phyloP scores from a whole-genome alignment of 2,888 invertebrate genomes.

The Torymus auratus region DNA sequence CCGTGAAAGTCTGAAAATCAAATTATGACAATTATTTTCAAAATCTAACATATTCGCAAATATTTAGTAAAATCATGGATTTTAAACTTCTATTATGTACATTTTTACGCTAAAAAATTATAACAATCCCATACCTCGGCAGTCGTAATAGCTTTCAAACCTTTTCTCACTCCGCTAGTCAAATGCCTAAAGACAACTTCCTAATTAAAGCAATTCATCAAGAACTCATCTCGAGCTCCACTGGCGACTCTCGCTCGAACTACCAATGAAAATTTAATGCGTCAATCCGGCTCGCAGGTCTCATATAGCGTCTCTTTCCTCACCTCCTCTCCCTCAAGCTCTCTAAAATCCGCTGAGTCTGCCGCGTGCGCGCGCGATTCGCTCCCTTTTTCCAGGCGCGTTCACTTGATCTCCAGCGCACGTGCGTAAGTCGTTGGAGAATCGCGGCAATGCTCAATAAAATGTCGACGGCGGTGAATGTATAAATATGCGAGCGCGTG shows the following conservation, averaged over 20 bases:
- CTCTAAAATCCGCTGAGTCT: neutral
- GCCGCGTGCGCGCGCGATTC: no score
- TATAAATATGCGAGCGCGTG: slow-evolving; percentile 48
- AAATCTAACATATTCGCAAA: no score
- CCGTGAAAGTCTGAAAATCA: no score
- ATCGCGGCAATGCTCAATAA: slow-evolving; percentile 43
- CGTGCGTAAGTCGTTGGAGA: slow-evolving; percentile 15
- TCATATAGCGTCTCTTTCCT: slow-evolving; percentile 8
- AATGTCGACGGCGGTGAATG: slow-evolving; percentile 47
- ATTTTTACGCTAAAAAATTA: no score
- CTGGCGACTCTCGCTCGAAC: slow-evolving; percentile 26
- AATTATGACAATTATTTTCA: no score
- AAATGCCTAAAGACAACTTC: slow-evolving; percentile 27
- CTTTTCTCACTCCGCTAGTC: no score
- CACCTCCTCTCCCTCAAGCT: neutral
- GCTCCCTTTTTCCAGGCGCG: no score
- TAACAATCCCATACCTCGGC: no score
- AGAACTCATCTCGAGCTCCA: neutral
- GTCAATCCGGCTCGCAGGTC: slow-evolving; percentile 7
- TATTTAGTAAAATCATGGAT: no score
- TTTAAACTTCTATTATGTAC: no score
- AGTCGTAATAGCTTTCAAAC: no score
- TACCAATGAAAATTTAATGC: slow-evolving; percentile 45
- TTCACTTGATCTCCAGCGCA: neutral
- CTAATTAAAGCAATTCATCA: slow-evolving; percentile 52